Base-by-base conservation (phyloP, 2,888 invertebrate genomes). In the Tanaodytes sp. region DNA sequence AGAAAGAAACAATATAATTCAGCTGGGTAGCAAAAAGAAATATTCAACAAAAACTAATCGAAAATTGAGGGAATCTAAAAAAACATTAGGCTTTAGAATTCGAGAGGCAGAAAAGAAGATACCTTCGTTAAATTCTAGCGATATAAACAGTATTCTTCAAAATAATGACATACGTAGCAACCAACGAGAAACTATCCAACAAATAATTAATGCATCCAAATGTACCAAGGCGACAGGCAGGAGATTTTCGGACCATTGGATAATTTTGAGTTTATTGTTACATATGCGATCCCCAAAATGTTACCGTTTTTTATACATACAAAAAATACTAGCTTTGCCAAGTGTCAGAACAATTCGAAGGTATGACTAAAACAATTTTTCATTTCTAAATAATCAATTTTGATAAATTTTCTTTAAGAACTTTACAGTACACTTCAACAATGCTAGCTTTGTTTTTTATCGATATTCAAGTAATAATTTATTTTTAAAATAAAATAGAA, bases 231-330 rank as follows among this genome's bases (percentile, higher is more conserved):
- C 40, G 0, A 14, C 39, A 27, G 40, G 46, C 31, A 15, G 15
- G 1, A 31, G 49, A 15, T 65, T 58, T 23, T 39, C 42, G 16
- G 51, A 65, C 6, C 14, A 58, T 1, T 58, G 58, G 52, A 15
- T 65, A n/a, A 39, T 65, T 20, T 8, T 51, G n/a, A 48, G 65
- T 37, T 23, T 59, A 33, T 11, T 65, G 1, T 9, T 58, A 19
- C 54, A 65, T 36, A 58, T 51, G 49, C 48, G 57, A 2, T 65
- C 65, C 8, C 58, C 65, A 18, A 43, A 27, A 19, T 27, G 15
- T 9, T 64, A 42, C 11, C 16, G 18, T 20, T 43, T 61, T 43
- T 3, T 51, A 2, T 15, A 30, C 8, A 15, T 19, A 8, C 16
- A 62, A n/a, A 33, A 52, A 42, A 59, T 59, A 31, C 23, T 48